Evolutionary conservation across 2,888 invertebrate genomes (phyloP), one percentile per base, ranked within the genome.

Genomic region (Calameuta idolon): DNA sequence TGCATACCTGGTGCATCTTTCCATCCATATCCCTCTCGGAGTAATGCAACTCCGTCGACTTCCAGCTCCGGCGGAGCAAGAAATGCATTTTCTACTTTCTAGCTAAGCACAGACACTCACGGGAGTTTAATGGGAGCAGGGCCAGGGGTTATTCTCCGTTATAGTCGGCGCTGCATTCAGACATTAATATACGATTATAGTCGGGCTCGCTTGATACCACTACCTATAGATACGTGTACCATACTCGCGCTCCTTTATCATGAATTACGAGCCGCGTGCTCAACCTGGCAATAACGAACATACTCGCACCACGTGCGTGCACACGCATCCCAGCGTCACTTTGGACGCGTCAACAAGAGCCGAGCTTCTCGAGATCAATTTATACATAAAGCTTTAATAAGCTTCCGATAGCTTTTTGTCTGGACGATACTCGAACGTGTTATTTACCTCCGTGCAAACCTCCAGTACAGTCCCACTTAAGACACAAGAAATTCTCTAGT

Each of bases 191-290:
- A 85, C 81, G 81, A 81, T 78, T 79, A 76, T 76, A 77, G 80
- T 40, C 73, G 77, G 75, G 76, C 76, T 73, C 75, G 75, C 75
- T 69, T 79, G 76, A 69, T 76, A 78, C 76, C 34, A 55, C 12
- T 30, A 11, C 71, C 71, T 76, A 75, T 76, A 76, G n/a, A n/a
- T n/a, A n/a, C n/a, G n/a, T n/a, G n/a, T 75, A 78, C 73, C 79
- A 76, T 69, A 69, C 80, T 82, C 83, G 78, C 78, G 82, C 83
- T 84, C 81, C 82, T 86, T 86, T 85, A 86, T 86, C 84, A 78
- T 83, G 84, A 85, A 83, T 86, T 86, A 86, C 81, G 85, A 83
- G 81, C 79, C 80, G 79, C 79, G 75, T 76, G 40, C 75, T 75
- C 68, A 73, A 76, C 78, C 68, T n/a, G 75, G 78, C 78, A 78